A percentile compares a stretch with the other conserved stretches of the same genome.
phyloP scores from a whole-genome alignment of 2,113 vertebrate genomes.

The Phyllostomus discolor region DNA sequence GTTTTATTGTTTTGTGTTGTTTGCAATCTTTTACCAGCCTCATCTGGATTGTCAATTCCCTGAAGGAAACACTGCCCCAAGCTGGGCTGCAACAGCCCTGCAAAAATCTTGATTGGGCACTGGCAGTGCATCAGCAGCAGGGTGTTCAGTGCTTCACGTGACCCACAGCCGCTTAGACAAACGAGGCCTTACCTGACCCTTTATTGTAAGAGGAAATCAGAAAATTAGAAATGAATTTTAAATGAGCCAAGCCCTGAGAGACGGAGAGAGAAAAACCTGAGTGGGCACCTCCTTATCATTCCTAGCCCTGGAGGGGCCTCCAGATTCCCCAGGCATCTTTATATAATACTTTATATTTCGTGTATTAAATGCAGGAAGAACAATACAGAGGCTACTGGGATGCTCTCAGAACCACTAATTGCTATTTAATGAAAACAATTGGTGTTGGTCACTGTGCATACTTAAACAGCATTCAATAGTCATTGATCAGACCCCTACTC shows the following conservation, averaged over 20 bases:
- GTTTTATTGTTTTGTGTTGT: background rate
- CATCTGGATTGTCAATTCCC: slow-evolving; percentile 13
- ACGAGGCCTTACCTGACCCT: background rate
- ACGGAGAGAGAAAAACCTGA: background rate
- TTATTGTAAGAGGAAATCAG: background rate
- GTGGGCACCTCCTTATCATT: background rate
- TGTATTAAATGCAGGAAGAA: background rate
- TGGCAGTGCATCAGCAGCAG: background rate
- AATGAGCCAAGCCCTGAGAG: slow-evolving; percentile 34
- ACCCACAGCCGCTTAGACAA: slow-evolving; percentile 11
- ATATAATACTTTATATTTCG: background rate
- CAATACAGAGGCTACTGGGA: background rate
- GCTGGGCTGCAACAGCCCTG: background rate
- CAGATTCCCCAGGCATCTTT: background rate
- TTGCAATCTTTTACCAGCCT: slow-evolving; percentile 10
- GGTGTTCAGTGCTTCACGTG: background rate
- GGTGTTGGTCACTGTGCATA: background rate
- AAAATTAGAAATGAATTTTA: slow-evolving; percentile 49
- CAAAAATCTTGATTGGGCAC: background rate
- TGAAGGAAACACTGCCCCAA: background rate
- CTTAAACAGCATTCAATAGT: slow-evolving; percentile 23
- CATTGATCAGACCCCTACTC: background rate
- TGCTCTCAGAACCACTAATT: background rate
- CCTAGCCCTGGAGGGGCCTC: background rate
- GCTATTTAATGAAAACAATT: slow-evolving; percentile 6